Evolutionary conservation across 2,797 vertebrate genomes (phyloP).

Genomic region (Potorous gilbertii): DNA sequence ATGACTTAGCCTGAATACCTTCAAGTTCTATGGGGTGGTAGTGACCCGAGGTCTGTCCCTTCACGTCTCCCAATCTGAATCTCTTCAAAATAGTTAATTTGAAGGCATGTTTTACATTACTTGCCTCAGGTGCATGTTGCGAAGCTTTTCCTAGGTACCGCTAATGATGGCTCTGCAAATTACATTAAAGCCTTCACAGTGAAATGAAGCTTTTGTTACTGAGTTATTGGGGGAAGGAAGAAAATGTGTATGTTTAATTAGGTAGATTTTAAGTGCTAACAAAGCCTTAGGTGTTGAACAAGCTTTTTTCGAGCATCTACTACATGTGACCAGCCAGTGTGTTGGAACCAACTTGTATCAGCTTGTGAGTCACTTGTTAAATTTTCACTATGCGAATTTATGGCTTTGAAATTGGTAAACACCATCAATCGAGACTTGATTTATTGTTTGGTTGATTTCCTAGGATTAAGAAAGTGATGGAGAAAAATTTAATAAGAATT

Average conservation of each 20-base stretch:
- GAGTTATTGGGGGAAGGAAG: neutral
- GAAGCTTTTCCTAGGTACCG: neutral
- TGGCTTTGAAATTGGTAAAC: neutral
- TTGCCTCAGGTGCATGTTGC: neutral
- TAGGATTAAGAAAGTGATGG: neutral
- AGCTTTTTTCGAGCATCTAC: neutral
- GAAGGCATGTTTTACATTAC: neutral
- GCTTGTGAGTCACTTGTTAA: neutral
- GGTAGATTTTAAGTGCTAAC: neutral
- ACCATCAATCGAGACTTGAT: neutral
- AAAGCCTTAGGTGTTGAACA: neutral
- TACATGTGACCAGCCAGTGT: neutral
- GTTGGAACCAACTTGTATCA: neutral
- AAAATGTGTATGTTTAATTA: conserved; percentile 1
- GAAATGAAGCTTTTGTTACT: conserved; percentile 5
- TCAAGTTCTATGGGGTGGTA: neutral
- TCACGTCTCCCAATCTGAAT: neutral
- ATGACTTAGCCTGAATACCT: neutral
- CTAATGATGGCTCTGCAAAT: neutral
- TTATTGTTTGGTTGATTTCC: neutral
- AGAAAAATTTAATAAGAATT: neutral
- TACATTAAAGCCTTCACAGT: neutral
- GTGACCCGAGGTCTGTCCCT: neutral
- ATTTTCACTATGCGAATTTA: neutral
- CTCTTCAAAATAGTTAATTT: neutral